Percentiles rank a stretch among this genome's conserved stretches.
Evolutionary conservation across 2,113 vertebrate genomes (phyloP).

Genomic region (Polypterus senegalus): DNA sequence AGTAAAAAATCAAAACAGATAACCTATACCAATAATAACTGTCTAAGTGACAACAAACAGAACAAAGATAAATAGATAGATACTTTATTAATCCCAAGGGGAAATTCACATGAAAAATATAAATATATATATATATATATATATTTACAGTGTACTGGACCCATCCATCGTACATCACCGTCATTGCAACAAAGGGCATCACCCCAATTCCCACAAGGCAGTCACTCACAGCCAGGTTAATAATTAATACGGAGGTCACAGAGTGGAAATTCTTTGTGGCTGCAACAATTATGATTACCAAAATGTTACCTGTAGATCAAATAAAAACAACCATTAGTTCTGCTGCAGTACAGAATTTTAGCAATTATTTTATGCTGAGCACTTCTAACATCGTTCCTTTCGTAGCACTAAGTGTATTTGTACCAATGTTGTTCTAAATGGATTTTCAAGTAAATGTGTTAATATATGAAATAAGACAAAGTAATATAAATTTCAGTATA

Average conservation of each 20-base stretch:
- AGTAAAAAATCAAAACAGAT: no score
- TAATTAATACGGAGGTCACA: slow-evolving; percentile 56
- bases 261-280: slow-evolving; percentile 57
- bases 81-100: no score
- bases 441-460: no score
- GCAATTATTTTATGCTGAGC: no score
- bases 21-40: no score
- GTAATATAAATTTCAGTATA: no score
- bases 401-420: no score
- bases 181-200: slow-evolving; percentile 62
- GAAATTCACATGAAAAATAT: neutral
- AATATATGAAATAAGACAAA: no score
- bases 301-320: slow-evolving; percentile 45
- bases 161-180: slow-evolving; percentile 51
- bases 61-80: no score
- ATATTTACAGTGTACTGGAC: slow-evolving; percentile 39
- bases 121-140: neutral
- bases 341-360: no score
- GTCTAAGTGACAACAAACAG: neutral
- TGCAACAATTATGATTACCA: slow-evolving; percentile 56
- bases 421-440: no score
- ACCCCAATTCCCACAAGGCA: slow-evolving; percentile 58
- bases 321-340: slow-evolving; percentile 12
- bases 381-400: no score
- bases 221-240: slow-evolving; percentile 64